Base-by-base conservation (phyloP, 2,888 invertebrate species). In the Clostera curtula region DNA sequence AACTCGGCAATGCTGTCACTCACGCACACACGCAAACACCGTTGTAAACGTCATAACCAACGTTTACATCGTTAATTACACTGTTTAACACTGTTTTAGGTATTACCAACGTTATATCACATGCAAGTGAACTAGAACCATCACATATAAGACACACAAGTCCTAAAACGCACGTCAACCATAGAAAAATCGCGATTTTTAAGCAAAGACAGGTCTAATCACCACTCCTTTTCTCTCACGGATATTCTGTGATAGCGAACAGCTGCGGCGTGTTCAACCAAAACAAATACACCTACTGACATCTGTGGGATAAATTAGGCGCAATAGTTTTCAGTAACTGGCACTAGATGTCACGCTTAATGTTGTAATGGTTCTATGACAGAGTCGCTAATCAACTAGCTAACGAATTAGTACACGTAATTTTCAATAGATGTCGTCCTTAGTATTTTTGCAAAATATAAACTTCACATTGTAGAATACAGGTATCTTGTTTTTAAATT, bases 151-250 rank as follows among this genome's bases (percentile, higher is more conserved):
- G 52, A 51, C 57, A 50, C 65, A 67, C 65, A 65, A 47, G 49
- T 33, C 49, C 49, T 45, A 56, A 59, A 54, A 54, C 50, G 61
- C 49, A 58, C 66, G 51, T 53, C 55, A 70, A 74, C 74, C 66
- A 79, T 79, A 65, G 68, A 73, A 74, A 79, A 80, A 74, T 65
- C 74, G 55, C 68, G 62, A 56, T 66, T 71, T 75, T 75, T 73
- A 61, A 58, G 56, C 65, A 68, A 77, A 79, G 66, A 72, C 80
- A 68, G 58, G 43, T 65, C 68, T 79, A 80, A 76, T 80, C 82
- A 83, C 83, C 83, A 83, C 82, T 83, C 83, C 83, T 83, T 83
- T 80, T 77, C 82, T 75, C 79, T 77, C 76, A 73, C 75, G 70
- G 63, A 69, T 71, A n/a, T 76, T 79, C 74, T 77, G 72, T 80